Conservation (phyloP, 2,888 invertebrate species). For the Operophtera brumata region DNA sequence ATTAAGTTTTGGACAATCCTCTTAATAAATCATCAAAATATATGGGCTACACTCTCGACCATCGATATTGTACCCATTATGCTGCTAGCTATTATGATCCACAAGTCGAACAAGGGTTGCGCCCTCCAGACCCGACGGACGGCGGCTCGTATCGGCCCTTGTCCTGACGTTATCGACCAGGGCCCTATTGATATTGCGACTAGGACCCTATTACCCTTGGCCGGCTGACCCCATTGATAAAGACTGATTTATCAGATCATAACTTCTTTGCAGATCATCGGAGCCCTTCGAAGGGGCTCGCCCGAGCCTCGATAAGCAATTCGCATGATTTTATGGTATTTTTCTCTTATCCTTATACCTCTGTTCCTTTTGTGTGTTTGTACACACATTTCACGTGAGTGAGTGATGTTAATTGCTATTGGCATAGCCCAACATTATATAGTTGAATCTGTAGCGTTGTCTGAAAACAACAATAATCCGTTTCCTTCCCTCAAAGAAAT, state of each 20-base stretch:
- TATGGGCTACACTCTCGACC: not conserved
- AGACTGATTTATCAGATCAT: constrained; percentile 29
- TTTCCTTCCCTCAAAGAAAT: no score
- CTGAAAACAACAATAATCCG: no score
- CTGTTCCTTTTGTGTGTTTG: not conserved
- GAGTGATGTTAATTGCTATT: not conserved
- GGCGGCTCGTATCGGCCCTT: constrained; percentile 3
- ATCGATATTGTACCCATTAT: constrained; percentile 6
- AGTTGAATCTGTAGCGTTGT: not conserved
- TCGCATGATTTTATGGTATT: constrained; percentile 12
- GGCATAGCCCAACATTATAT: not conserved
- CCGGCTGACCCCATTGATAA: constrained; percentile 14
- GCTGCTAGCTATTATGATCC: not conserved
- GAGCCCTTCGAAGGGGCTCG: constrained; percentile 1
- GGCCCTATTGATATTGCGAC: constrained; percentile 10
- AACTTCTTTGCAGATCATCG: constrained; percentile 18
- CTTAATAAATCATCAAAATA: constrained; percentile 2
- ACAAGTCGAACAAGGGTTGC: constrained; percentile 2
- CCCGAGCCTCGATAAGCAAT: constrained; percentile 6
- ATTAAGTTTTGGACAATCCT: not conserved
- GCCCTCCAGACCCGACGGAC: not conserved
- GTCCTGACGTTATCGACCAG: constrained; percentile 9
- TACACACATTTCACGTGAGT: not conserved
- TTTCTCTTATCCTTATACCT: constrained; percentile 4
- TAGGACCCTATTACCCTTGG: constrained; percentile 25